Evolutionary conservation across 2,888 invertebrate genomes (phyloP), one percentile per base, ranked within the genome.

Genomic region (Ischnus inquisitorius): DNA sequence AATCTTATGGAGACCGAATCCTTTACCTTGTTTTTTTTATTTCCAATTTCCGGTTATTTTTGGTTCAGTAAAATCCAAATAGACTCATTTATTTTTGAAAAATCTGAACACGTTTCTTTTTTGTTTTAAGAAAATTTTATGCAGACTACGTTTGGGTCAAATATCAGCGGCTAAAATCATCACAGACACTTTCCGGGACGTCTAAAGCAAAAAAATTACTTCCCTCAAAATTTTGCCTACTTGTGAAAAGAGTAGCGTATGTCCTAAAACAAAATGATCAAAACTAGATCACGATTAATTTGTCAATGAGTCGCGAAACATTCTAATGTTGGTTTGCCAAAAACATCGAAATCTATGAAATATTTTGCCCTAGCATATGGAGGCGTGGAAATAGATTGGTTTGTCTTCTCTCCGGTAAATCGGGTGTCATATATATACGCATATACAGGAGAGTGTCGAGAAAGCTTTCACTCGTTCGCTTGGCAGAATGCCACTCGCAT

Each of bases 381-480:
- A 65, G 71, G 71, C 71, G 77, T 72, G 46, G 77, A 78, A 82
- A 78, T 74, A 74, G 82, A 68, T 72, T 74, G 51, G 60, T 74
- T 78, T 78, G 82, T 68, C 74, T 69, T 68, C 74, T 69, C 60
- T 12, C 22, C 41, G 74, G 16, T 51, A 67, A 34, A 68, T 78
- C 68, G 48, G 60, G 78, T 72, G 19, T 75, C 62, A 43, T 19
- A 34, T 57, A 69, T 67, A 48, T 54, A 69, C 22, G 34, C n/a
- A 71, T 25, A 28, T 34, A 79, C 60, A 72, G 22, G 46, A 77
- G n/a, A n/a, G n/a, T 74, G 62, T 28, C 78, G 72, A 41, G 82
- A 78, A 74, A 82, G 82, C 82, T 82, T 82, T 82, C 82, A 82
- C 82, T 82, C 78, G 82, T 68, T n/a, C 62, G 43, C 78, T 34